These are phyloP conservation scores for Thripadectes ignobilis DNA, from an alignment of 2,797 vertebrate genomes.

Conservation along the genomic window DNA sequence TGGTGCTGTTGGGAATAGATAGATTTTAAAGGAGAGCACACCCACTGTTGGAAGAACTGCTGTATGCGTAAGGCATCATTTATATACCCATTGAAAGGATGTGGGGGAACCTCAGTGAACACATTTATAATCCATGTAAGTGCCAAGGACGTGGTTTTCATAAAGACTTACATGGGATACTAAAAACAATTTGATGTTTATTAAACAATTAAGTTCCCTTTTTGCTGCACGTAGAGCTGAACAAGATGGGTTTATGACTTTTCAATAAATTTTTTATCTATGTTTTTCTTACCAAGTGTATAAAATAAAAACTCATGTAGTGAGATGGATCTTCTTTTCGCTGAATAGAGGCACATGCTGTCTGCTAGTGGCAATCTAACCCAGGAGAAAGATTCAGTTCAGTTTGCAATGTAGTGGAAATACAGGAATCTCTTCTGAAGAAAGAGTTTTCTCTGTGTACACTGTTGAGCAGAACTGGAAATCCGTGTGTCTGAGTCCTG, in stretches of 20 bases:
- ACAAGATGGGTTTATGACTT: slow-evolving; percentile 30
- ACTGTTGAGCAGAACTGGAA: background rate
- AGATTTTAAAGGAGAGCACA: slow-evolving; percentile 27
- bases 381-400: background rate
- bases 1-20: slow-evolving; percentile 44
- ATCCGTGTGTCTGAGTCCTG: background rate
- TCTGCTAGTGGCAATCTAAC: background rate
- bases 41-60: background rate
- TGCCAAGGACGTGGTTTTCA: slow-evolving; percentile 30
- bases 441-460: background rate
- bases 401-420: background rate
- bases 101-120: background rate
- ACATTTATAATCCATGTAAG: slow-evolving; percentile 11
- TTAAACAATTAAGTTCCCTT: slow-evolving; percentile 44
- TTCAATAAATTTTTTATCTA: background rate
- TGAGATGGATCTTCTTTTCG: background rate
- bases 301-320: slow-evolving; percentile 19
- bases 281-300: background rate
- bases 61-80: background rate
- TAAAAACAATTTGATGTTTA: slow-evolving; percentile 35
- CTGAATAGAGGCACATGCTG: background rate
- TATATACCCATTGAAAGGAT: slow-evolving; percentile 14
- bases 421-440: background rate
- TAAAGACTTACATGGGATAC: slow-evolving; percentile 8
- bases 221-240: background rate